These are phyloP conservation scores for Leistus spinibarbis DNA, from an alignment of 2,888 invertebrate species.

Conservation along the genomic window DNA sequence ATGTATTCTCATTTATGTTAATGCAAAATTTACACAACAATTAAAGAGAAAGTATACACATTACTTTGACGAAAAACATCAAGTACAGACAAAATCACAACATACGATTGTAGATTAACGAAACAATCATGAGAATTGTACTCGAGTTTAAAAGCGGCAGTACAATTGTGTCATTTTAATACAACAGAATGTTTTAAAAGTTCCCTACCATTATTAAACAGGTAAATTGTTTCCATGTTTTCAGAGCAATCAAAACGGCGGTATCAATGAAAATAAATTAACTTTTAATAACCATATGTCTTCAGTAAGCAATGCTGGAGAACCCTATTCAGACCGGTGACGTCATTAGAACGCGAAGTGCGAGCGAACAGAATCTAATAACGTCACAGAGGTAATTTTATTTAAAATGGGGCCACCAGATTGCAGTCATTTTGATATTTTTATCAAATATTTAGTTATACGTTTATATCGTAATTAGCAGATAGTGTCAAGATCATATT, in stretches of 20 bases:
- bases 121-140: conserved; percentile 13
- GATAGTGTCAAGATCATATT: not conserved
- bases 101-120: conserved; percentile 10
- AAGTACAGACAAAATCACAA: not conserved
- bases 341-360: no score
- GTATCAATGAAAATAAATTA: no score
- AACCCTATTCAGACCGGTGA: no score
- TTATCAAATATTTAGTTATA: no score
- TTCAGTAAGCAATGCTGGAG: no score
- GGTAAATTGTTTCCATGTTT: no score
- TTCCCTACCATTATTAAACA: not conserved
- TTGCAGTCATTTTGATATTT: no score
- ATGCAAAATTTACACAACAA: conserved; percentile 15
- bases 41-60: conserved; percentile 25
- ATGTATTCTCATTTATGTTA: conserved; percentile 5
- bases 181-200: not conserved
- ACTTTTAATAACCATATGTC: no score
- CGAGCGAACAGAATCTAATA: no score
- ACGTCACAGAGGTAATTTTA: no score
- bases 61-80: conserved; percentile 3
- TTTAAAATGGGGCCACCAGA: no score
- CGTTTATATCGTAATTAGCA: not conserved
- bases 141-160: not conserved
- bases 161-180: not conserved
- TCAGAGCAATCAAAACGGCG: no score